Base-by-base conservation (phyloP, 2,113 vertebrate genomes). In the Tachycineta bicolor region DNA sequence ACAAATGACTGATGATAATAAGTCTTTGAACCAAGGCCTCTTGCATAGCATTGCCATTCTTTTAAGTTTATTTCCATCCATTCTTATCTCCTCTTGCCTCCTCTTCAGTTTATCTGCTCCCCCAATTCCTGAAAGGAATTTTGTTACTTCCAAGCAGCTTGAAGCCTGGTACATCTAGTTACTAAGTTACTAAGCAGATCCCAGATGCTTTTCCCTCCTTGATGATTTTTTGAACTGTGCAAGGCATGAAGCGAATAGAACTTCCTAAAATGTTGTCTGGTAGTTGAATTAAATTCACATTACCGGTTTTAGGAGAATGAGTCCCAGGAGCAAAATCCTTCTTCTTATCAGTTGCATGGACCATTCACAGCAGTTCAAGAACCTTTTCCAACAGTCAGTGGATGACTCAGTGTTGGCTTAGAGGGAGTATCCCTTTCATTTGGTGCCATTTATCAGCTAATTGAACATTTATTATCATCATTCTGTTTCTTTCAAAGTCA, bases 71-170 rank as follows among this genome's bases (percentile, higher is more conserved):
- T 87, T 90, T 91, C 75, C 43, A 88, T 65, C 43, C 52, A 23
- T 80, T 90, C 93, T 93, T 96, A 95, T 92, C 93, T 94, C 47
- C 59, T 33, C 31, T 82, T 78, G 67, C 43, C 74, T 94, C 31
- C 44, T 87, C 49, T 78, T 82, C 56, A 41, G 47, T 73, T 89
- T 94, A 62, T 88, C 94, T 83, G 63, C 68, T 83, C 67, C 50
- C 17, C 8, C 26, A 52, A 2, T 70, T 92, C 79, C 87, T 94
- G 59, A 78, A 87, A 90, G 86, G 80, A 92, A 93, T 96, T 82
- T 58, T 33, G 5, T 22, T 74, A 7, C 87, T 95, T 94, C 82
- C 85, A 94, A 67, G 67, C 67, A 83, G 43, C 33, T 63, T 80
- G 50, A 46, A 83, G 59, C 43, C 39, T 82, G 53, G 20, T 0